These are phyloP conservation scores for Archegozetes longisetosus DNA, from an alignment of 1,140 invertebrate genomes.

Conservation along the genomic window DNA sequence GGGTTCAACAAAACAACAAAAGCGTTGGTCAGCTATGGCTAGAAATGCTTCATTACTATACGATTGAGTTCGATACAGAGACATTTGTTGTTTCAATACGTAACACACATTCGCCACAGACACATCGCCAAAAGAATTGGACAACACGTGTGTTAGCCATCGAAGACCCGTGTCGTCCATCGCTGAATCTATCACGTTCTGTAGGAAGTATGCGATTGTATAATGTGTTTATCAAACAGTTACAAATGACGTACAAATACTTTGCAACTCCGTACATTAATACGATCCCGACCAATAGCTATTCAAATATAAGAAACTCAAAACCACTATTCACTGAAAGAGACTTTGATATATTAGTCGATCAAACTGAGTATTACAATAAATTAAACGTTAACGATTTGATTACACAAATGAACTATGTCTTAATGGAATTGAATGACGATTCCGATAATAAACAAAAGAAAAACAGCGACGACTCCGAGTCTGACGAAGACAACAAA, in stretches of 20 bases:
- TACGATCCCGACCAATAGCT: not conserved
- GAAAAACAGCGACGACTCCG: not conserved
- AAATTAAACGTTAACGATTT: not conserved
- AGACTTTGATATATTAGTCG: constrained; percentile 21
- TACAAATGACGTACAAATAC: constrained; percentile 30
- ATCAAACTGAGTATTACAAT: not conserved
- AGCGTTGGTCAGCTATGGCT: constrained; percentile 37
- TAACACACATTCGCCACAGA: constrained; percentile 28
- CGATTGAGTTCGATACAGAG: constrained; percentile 37
- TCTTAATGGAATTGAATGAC: not conserved
- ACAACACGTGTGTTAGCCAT: constrained; percentile 37
- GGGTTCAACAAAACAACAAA: constrained; percentile 28
- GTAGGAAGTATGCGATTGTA: not conserved
- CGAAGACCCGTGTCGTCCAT: constrained; percentile 30
- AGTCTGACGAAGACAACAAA: not conserved
- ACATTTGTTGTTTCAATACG: constrained; percentile 38
- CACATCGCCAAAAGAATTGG: constrained; percentile 40
- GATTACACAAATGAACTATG: not conserved
- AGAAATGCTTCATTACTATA: constrained; percentile 38
- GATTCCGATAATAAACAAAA: constrained; percentile 10
- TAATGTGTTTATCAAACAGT: not conserved
- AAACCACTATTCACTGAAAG: constrained; percentile 11
- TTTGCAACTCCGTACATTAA: constrained; percentile 30
- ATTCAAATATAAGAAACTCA: not conserved
- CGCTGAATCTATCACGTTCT: not conserved